These are phyloP conservation scores for Iguana delicatissima DNA, from an alignment of 2,797 vertebrate species.

Conservation along the genomic window DNA sequence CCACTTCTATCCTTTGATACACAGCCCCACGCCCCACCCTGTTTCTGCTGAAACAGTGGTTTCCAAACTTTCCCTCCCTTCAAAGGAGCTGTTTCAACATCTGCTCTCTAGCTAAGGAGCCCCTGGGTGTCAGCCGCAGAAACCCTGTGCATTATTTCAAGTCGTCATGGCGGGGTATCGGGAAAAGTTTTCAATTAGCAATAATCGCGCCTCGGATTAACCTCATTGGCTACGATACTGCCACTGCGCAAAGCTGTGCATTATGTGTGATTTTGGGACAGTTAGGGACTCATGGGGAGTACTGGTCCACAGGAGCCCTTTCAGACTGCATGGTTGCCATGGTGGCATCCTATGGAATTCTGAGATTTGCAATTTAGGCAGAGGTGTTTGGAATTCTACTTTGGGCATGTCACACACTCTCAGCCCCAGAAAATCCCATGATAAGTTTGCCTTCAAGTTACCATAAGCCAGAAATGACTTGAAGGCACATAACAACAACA, in stretches of 20 bases:
- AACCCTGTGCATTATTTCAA: no score
- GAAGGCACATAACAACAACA: no score
- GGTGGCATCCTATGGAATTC: no score
- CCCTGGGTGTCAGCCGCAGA: neutral
- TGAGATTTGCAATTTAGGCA: no score
- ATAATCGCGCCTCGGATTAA: constrained; percentile 94
- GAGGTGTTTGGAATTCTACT: no score
- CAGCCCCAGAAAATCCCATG: no score
- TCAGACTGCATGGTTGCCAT: no score
- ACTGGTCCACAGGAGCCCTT: no score
- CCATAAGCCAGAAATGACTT: no score
- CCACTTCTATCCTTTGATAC: neutral
- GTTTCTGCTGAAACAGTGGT: constrained; percentile 19
- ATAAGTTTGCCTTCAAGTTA: no score
- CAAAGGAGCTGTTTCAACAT: neutral
- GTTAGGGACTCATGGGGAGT: neutral
- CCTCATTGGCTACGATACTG: constrained; percentile 95
- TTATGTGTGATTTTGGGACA: neutral
- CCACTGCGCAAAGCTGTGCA: constrained; percentile 83
- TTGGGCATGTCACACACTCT: no score
- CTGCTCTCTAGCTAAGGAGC: neutral
- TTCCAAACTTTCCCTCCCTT: neutral
- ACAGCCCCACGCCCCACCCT: neutral
- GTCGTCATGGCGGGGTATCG: constrained; percentile 87
- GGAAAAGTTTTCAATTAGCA: constrained; percentile 98